Base-by-base conservation (phyloP, 2,797 vertebrate genomes). In the Bovichtus variegatus region DNA sequence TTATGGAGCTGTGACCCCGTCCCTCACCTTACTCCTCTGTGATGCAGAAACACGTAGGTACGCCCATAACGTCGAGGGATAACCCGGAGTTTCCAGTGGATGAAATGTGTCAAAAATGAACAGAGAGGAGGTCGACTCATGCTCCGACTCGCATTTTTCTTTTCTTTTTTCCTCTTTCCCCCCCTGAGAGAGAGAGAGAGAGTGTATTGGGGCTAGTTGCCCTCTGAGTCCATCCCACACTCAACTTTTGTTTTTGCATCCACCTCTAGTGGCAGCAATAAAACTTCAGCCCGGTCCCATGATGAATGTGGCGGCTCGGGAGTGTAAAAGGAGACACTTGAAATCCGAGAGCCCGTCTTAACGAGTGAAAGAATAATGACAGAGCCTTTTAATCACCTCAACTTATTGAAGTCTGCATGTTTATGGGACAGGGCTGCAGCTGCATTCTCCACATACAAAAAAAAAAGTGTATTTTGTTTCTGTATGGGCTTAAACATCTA, bases 281-380 rank as follows among this genome's bases (percentile, higher is more conserved):
- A 96, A 96, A 96, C 95, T 96, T 95, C 94, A 96, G 84, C 89
- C 53, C 94, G 92, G 96, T 96, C 95, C 95, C 96, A 96, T 96
- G 97, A 96, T 96, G 96, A 96, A 97, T 97, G 97, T 96, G 96
- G 96, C 95, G 95, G 95, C 95, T 95, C 96, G 89, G 94, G 95
- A 95, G 96, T 97, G 97, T 97, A 97, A 98, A 96, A 96, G 96
- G 98, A 99, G 97, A 97, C 97, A 97, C 97, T 99, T 98, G 98
- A 99, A 98, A 99, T 97, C 94, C 93, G 97, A 99, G 96, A 97
- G 94, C 94, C 85, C 59, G 84, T 82, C 86, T 88, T 93, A 94
- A 95, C 94, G 81, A 94, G 88, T 91, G 89, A 91, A 87, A 91
- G 93, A 95, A 90, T 92, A 95, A 92, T 91, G 92, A 91, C 91